These are phyloP conservation scores for Malachius bipustulatus DNA, from an alignment of 2,888 invertebrate species.

Conservation along the genomic window DNA sequence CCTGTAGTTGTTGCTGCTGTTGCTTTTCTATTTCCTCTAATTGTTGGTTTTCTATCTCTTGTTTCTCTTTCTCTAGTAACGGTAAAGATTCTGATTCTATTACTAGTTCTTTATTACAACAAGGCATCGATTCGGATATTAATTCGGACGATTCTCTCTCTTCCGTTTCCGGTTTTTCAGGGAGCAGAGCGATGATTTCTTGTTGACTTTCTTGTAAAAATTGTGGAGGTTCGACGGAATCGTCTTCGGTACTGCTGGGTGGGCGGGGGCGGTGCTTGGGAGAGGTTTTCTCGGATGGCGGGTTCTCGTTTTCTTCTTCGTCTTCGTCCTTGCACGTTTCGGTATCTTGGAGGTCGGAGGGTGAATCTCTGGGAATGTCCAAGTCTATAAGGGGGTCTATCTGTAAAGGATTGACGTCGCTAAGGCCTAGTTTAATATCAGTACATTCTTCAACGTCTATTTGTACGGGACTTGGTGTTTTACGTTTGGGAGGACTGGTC, in stretches of 20 bases:
- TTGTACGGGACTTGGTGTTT: constrained; percentile 26
- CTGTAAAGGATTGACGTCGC: constrained; percentile 4
- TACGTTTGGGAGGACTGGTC: constrained; percentile 28
- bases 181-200: no score
- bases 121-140: no score
- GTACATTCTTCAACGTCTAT: constrained; percentile 4
- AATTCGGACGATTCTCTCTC: no score
- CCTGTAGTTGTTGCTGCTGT: no score
- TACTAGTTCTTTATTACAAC: no score
- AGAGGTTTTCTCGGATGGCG: no score
- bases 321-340: constrained; percentile 15
- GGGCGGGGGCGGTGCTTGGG: no score
- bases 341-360: background rate
- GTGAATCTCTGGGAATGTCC: background rate
- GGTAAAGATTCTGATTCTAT: no score
- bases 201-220: no score
- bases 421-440: constrained; percentile 7
- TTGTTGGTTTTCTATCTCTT: constrained; percentile 19
- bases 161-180: no score
- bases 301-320: constrained; percentile 18
- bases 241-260: no score
- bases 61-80: no score
- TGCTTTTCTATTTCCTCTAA: constrained; percentile 12
- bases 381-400: background rate
- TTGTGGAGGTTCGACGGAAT: background rate